Evolutionary conservation across 2,113 vertebrate genomes (phyloP).

Genomic region (Tetraodon nigroviridis): DNA sequence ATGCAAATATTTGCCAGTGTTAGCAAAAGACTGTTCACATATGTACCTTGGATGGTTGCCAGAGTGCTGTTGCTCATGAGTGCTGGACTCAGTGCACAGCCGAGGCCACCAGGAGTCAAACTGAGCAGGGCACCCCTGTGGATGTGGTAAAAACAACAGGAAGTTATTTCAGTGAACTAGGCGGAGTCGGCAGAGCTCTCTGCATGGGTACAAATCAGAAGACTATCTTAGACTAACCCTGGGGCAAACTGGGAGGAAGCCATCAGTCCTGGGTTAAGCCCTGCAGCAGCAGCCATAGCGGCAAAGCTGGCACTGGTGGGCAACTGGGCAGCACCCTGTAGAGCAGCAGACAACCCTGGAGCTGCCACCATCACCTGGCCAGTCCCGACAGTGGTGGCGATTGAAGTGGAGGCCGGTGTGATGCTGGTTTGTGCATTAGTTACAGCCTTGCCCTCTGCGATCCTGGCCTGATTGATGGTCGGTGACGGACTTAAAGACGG

Average conservation of each 20-base stretch:
- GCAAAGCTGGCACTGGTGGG: constrained; percentile 91
- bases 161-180: background rate
- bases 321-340: constrained; percentile 85
- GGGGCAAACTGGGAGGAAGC: constrained; percentile 90
- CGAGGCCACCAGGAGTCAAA: constrained; percentile 86
- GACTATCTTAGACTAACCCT: constrained; percentile 77
- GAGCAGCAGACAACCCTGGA: constrained; percentile 82
- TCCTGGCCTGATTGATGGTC: constrained; percentile 71
- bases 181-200: background rate
- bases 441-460: constrained; percentile 69
- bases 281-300: constrained; percentile 95
- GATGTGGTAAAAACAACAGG: constrained; percentile 19
- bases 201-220: background rate
- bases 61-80: constrained; percentile 98
- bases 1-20: background rate
- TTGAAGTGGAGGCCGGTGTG: constrained; percentile 81
- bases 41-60: constrained; percentile 95
- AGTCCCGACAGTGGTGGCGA: constrained; percentile 79
- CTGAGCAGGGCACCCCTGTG: constrained; percentile 93
- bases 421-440: constrained; percentile 75
- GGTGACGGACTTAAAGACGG: constrained; percentile 87
- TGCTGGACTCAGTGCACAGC: constrained; percentile 88
- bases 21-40: background rate
- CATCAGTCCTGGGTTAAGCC: constrained; percentile 93
- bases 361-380: constrained; percentile 94